phyloP scores from a whole-genome alignment of 1,140 invertebrate genomes.

The Myzus persicae region DNA sequence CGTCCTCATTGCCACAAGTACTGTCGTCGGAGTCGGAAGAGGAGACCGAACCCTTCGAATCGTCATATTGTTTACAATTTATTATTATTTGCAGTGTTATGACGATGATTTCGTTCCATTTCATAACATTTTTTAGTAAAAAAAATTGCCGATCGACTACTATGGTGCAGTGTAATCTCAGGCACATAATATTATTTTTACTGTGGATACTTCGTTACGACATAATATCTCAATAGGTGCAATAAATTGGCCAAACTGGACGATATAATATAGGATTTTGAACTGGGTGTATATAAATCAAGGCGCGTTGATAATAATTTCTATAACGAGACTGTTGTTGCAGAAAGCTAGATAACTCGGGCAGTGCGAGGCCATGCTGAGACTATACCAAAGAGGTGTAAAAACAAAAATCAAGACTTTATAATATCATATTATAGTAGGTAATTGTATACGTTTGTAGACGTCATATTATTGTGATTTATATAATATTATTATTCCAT shows the following conservation, averaged over 20 bases:
- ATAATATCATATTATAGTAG: no score
- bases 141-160: not conserved
- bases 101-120: no score
- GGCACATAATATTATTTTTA: no score
- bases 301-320: not conserved
- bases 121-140: no score
- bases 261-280: not conserved
- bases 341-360: not conserved
- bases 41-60: not conserved
- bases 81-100: not conserved
- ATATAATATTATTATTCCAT: not conserved
- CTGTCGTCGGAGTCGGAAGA: not conserved
- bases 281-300: not conserved
- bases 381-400: not conserved
- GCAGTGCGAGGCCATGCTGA: no score
- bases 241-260: no score
- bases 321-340: not conserved
- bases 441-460: not conserved
- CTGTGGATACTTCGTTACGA: not conserved
- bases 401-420: not conserved
- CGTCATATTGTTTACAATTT: not conserved
- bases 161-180: no score
- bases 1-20: not conserved
- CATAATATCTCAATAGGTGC: not conserved
- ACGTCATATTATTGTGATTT: not conserved